phyloP scores from a whole-genome alignment of 2,888 invertebrate species.

The Lasioglossum vierecki region DNA sequence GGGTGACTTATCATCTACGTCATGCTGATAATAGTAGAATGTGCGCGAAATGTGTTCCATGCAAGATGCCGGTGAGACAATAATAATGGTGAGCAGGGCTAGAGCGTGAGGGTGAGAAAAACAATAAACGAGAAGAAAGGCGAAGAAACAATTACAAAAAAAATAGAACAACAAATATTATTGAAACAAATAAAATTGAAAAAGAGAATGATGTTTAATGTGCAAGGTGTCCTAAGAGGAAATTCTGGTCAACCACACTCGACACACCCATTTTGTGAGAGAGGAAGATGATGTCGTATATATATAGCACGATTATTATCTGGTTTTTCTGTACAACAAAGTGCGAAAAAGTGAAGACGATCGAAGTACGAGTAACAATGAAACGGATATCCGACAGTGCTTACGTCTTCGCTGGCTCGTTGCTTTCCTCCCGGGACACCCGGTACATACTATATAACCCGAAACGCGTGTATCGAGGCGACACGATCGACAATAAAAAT shows the following conservation, averaged over 20 bases:
- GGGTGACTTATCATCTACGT: constrained; percentile 50
- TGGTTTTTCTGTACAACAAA: neutral
- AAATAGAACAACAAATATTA: neutral
- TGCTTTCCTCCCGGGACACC: constrained; percentile 16
- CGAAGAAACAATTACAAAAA: constrained; percentile 8
- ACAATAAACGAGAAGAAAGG: constrained; percentile 42
- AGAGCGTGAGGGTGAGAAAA: constrained; percentile 35
- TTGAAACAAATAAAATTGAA: neutral
- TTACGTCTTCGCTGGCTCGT: neutral
- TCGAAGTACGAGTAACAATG: too few relatives aligned
- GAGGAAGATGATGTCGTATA: constrained; percentile 3
- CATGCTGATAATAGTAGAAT: constrained; percentile 61
- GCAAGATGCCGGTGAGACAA: constrained; percentile 68
- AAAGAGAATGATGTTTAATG: neutral
- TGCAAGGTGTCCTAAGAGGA: constrained; percentile 39
- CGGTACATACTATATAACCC: neutral
- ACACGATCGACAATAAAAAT: constrained; percentile 16
- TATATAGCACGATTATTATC: constrained; percentile 1
- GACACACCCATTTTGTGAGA: constrained; percentile 12
- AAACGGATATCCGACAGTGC: neutral
- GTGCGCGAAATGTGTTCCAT: constrained; percentile 76
- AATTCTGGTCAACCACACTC: constrained; percentile 36
- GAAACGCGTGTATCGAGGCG: constrained; percentile 45
- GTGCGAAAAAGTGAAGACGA: neutral
- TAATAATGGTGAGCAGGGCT: constrained; percentile 47